Evolutionary conservation across 1,140 invertebrate genomes (phyloP).

Genomic region (Hyphantria cunea): DNA sequence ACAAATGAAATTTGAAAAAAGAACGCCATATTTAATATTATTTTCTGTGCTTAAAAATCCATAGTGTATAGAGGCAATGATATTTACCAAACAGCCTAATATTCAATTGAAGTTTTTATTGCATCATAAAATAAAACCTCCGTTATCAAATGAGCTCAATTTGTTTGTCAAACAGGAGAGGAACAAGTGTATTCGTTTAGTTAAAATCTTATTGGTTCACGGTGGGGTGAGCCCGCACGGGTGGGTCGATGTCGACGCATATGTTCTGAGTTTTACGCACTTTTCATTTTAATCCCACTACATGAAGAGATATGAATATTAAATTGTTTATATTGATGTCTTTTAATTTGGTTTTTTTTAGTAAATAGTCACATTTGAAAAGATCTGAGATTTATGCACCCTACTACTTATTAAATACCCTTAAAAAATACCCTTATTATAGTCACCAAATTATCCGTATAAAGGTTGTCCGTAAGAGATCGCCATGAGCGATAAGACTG

Average conservation of each 20-base stretch:
- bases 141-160: slow-evolving; percentile 18
- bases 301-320: slow-evolving; percentile 22
- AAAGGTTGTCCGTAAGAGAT: too few species aligned
- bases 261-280: slow-evolving; percentile 61
- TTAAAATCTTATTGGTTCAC: slow-evolving; percentile 36
- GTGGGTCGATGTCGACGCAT: slow-evolving; percentile 43
- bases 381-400: too few species aligned
- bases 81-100: slow-evolving; percentile 1
- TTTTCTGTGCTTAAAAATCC: too few species aligned
- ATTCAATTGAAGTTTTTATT: neutral
- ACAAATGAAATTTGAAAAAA: too few species aligned
- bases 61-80: too few species aligned
- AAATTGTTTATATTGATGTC: neutral
- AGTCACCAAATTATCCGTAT: too few species aligned
- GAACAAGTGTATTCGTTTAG: slow-evolving; percentile 32
- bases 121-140: slow-evolving; percentile 9
- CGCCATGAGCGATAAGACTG: too few species aligned
- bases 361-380: too few species aligned
- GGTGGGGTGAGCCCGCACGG: slow-evolving; percentile 47
- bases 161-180: slow-evolving; percentile 20
- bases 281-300: slow-evolving; percentile 64
- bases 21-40: too few species aligned
- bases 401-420: too few species aligned
- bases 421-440: too few species aligned
- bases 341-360: too few species aligned